A percentile compares a stretch with the other conserved stretches of the same genome.
phyloP scores from a whole-genome alignment of 2,888 invertebrate genomes.

The Philonicus albiceps region DNA sequence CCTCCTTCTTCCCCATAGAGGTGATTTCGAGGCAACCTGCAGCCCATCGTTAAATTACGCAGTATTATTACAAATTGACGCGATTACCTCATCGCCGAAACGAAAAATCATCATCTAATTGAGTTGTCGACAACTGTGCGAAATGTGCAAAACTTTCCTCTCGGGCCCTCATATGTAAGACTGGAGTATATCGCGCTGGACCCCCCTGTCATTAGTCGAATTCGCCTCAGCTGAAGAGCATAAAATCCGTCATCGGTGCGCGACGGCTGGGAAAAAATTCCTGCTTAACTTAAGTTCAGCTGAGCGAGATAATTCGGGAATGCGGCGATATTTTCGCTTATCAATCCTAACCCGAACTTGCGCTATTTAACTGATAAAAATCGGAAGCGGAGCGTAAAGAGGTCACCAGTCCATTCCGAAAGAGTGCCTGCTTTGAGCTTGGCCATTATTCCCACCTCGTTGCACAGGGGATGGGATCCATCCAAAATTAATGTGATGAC shows the following conservation, averaged over 20 bases:
- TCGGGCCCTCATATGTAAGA: neutral
- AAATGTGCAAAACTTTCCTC: neutral
- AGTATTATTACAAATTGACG: neutral
- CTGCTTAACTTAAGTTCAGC: neutral
- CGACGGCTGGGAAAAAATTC: neutral
- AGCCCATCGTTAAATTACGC: neutral
- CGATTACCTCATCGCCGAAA: conserved; percentile 14
- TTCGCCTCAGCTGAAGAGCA: neutral
- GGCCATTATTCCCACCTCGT: neutral
- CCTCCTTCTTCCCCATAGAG: neutral
- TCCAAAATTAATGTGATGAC: conserved; percentile 1
- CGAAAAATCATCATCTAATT: conserved; percentile 12
- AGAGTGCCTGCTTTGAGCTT: neutral
- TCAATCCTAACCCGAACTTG: neutral
- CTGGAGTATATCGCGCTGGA: neutral
- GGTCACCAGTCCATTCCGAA: neutral
- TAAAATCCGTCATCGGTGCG: neutral
- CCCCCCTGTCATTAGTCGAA: neutral
- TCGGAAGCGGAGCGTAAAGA: neutral
- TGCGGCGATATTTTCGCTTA: neutral
- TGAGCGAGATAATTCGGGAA: neutral
- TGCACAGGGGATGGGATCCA: neutral
- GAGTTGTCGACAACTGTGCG: neutral
- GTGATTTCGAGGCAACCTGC: neutral
- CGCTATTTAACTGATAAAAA: neutral